Evolutionary conservation across 1,140 invertebrate species (phyloP).

Genomic region (Zaprionus nigranus): DNA sequence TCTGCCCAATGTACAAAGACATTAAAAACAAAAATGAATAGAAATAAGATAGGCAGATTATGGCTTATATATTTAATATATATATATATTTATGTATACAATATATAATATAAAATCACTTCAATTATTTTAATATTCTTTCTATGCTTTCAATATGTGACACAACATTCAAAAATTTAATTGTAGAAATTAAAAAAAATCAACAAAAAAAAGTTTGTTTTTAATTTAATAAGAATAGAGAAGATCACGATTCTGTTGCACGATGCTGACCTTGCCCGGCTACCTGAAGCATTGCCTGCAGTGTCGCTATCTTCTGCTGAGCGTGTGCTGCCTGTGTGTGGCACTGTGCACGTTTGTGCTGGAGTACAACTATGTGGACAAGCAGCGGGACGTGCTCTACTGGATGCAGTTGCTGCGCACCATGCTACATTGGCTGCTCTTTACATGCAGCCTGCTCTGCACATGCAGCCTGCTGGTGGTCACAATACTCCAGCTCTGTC

Average conservation of each 20-base stretch:
- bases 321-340: neutral
- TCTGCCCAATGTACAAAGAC: no score
- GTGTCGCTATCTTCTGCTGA: constrained; percentile 2
- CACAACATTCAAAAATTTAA: neutral
- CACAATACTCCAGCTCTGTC: neutral
- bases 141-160: neutral
- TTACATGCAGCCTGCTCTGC: neutral
- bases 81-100: no score
- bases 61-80: no score
- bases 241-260: neutral
- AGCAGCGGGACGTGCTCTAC: constrained; percentile 22
- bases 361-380: constrained; percentile 12
- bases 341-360: constrained; percentile 17
- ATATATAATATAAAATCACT: no score
- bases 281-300: constrained; percentile 15
- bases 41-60: no score
- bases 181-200: neutral
- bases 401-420: neutral
- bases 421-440: neutral
- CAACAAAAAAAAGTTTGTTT: neutral
- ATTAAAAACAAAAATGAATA: no score
- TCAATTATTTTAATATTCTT: neutral
- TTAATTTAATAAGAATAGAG: neutral
- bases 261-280: constrained; percentile 11
- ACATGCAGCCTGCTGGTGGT: neutral